Conservation (phyloP, 2,888 invertebrate genomes). For the Penaeus monodon region DNA sequence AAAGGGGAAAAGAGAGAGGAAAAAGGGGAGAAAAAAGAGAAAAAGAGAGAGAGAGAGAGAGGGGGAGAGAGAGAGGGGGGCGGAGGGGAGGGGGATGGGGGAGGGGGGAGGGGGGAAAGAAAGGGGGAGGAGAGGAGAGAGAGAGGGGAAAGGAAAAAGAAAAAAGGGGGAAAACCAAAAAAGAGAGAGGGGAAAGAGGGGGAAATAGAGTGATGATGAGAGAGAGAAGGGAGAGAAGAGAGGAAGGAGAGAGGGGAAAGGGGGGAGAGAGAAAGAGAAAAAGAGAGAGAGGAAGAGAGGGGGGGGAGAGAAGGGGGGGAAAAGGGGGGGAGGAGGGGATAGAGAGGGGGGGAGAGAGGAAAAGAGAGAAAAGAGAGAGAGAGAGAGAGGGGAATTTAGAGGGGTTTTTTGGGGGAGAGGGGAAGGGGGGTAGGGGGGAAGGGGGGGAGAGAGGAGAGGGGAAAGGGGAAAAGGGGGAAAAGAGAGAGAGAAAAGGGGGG, state of each 20-base stretch:
- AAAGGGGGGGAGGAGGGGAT: background rate
- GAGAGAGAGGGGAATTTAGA: too few relatives aligned
- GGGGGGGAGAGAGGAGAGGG: too few relatives aligned
- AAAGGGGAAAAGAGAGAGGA: too few relatives aligned
- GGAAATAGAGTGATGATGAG: background rate
- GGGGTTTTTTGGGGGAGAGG: too few relatives aligned
- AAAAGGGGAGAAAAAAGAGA: background rate
- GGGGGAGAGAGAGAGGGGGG: too few relatives aligned
- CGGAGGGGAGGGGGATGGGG: too few relatives aligned
- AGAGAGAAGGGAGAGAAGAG: too few relatives aligned
- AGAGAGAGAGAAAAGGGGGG: too few relatives aligned
- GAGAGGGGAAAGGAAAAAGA: background rate
- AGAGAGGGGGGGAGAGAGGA: background rate
- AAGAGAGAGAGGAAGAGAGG: slow-evolving; percentile 9
- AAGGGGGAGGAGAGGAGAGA: too few relatives aligned
- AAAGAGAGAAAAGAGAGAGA: slow-evolving; percentile 25
- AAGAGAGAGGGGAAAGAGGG: background rate
- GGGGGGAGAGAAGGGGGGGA: background rate
- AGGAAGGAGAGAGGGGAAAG: background rate
- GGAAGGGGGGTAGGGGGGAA: background rate
- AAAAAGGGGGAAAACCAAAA: background rate
- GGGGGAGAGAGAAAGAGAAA: slow-evolving; percentile 14
- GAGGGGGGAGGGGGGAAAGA: too few relatives aligned
- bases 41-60: background rate
- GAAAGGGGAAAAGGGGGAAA: too few relatives aligned